Conservation (phyloP, 2,888 invertebrate genomes). For the Callyntrura sp. region DNA sequence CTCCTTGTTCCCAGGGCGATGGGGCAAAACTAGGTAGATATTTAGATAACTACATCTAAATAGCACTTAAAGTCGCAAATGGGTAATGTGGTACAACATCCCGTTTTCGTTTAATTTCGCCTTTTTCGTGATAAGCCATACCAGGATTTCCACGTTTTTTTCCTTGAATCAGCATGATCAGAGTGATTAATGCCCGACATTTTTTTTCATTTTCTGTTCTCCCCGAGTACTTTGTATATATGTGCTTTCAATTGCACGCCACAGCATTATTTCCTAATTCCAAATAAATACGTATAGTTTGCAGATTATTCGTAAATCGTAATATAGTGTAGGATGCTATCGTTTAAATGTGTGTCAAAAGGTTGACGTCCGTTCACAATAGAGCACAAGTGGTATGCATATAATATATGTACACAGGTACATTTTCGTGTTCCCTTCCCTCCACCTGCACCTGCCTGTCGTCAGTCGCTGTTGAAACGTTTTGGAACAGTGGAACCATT, state of each 20-base stretch:
- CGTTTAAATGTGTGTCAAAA: conserved; percentile 61
- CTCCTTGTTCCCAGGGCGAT: no score
- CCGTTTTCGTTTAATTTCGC: not conserved
- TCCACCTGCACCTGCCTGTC: not conserved
- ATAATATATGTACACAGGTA: no score
- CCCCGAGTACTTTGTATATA: not conserved
- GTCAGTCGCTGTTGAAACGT: not conserved
- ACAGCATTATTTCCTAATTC: no score
- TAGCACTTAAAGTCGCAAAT: no score
- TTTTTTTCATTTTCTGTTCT: not conserved
- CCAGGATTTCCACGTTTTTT: not conserved
- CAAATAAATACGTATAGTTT: not conserved
- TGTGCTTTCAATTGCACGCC: conserved; percentile 28
- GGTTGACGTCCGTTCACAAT: conserved; percentile 64
- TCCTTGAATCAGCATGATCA: not conserved
- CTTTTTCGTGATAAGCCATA: not conserved
- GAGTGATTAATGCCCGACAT: not conserved
- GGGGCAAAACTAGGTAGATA: no score
- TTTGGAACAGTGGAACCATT: conserved; percentile 19
- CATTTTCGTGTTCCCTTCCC: not conserved
- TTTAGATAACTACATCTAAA: conserved; percentile 52
- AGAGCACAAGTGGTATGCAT: conserved; percentile 2
- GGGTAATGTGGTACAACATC: not conserved
- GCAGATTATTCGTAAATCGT: not conserved
- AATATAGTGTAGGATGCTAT: not conserved